Conservation (phyloP, 2,113 vertebrate species). For the Otis tarda region DNA sequence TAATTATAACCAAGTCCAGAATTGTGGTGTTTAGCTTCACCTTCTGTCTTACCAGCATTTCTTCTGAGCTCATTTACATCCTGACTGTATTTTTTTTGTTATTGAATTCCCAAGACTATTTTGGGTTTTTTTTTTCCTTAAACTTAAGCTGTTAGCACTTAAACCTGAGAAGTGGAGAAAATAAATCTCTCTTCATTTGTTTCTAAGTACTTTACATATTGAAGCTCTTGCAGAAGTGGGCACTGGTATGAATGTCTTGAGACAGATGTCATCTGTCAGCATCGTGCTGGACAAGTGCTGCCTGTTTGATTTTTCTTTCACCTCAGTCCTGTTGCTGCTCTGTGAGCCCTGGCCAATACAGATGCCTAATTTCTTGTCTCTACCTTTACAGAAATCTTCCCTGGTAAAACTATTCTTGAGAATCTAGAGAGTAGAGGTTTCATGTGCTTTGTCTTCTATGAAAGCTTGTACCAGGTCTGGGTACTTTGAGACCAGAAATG, state of each 20-base stretch:
- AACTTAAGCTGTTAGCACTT: not conserved
- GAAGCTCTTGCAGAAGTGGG: not conserved
- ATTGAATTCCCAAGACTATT: not conserved
- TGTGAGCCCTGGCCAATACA: not conserved
- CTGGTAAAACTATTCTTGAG: not conserved
- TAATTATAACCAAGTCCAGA: not conserved
- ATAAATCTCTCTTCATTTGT: not conserved
- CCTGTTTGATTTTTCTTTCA: not conserved
- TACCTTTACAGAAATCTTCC: not conserved
- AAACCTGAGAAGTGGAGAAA: not conserved
- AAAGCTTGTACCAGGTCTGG: not conserved
- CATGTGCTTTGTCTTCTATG: not conserved
- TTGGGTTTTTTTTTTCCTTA: not conserved
- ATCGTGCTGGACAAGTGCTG: not conserved
- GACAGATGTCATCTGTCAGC: not conserved
- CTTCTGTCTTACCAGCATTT: not conserved
- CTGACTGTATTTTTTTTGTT: not conserved
- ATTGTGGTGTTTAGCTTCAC: not conserved
- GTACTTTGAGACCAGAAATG: not conserved
- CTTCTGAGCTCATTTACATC: not conserved
- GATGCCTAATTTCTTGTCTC: not conserved
- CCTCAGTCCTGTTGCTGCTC: not conserved
- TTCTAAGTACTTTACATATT: not conserved
- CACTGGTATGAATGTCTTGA: not conserved
- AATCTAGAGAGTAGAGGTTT: not conserved